A percentile compares a stretch with the other conserved stretches of the same genome.
Conservation (phyloP, 2,888 invertebrate genomes). For the Pharmacophagus antenor region DNA sequence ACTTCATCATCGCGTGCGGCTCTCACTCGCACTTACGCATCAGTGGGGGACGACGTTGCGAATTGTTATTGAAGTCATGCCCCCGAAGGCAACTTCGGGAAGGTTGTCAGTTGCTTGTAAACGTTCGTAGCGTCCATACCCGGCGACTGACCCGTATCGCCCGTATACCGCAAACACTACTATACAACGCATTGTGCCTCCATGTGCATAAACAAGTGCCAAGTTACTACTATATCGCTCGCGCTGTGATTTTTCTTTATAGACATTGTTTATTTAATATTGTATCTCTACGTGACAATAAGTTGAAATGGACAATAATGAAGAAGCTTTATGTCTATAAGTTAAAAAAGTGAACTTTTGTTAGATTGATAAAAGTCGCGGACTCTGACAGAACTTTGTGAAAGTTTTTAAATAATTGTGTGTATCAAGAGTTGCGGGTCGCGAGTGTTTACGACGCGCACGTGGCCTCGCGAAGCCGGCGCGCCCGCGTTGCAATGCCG, state of each 20-base stretch:
- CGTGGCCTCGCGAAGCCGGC: slow-evolving; percentile 59
- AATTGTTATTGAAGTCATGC: slow-evolving; percentile 82
- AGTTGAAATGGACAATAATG: slow-evolving; percentile 47
- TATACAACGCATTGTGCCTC: slow-evolving; percentile 44
- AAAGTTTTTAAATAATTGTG: slow-evolving; percentile 13
- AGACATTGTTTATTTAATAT: slow-evolving; percentile 40
- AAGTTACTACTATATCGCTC: slow-evolving; percentile 46
- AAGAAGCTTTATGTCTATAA: slow-evolving; percentile 24
- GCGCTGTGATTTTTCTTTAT: slow-evolving; percentile 59
- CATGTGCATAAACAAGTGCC: slow-evolving; percentile 68
- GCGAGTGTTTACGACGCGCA: slow-evolving; percentile 71
- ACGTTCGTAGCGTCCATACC: slow-evolving; percentile 77
- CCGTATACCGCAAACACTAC: slow-evolving; percentile 58
- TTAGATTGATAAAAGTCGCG: slow-evolving; percentile 11
- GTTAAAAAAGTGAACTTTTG: slow-evolving; percentile 21
- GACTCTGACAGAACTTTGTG: slow-evolving; percentile 30
- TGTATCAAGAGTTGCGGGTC: slow-evolving; percentile 35
- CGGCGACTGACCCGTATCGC: slow-evolving; percentile 60
- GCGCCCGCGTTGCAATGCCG: slow-evolving; percentile 73
- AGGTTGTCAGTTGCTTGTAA: slow-evolving; percentile 80
- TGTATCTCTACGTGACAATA: slow-evolving; percentile 44
- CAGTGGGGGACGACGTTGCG: slow-evolving; percentile 81
- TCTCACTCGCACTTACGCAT: slow-evolving; percentile 75
- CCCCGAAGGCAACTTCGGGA: slow-evolving; percentile 81
- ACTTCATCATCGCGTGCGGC: slow-evolving; percentile 75